These are phyloP conservation scores for Maniola hyperantus DNA, from an alignment of 2,888 invertebrate genomes.

Conservation along the genomic window DNA sequence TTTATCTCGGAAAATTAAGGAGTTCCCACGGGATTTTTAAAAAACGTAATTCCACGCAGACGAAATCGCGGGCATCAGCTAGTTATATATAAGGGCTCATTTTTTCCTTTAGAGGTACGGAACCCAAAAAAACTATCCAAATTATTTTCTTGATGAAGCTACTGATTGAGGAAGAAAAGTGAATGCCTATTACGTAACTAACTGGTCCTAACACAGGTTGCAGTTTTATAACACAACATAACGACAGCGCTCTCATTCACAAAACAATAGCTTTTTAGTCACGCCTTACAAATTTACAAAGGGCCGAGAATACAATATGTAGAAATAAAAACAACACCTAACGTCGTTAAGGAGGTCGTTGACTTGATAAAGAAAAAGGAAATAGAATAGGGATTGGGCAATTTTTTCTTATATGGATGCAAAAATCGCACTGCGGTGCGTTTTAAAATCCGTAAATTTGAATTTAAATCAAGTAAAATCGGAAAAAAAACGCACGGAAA, in stretches of 20 bases:
- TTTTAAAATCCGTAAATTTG: too few species aligned
- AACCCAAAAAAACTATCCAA: background rate
- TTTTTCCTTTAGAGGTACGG: too few species aligned
- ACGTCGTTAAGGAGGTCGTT: constrained; percentile 35
- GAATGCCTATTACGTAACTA: constrained; percentile 27
- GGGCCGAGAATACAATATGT: constrained; percentile 43
- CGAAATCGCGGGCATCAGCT: too few species aligned
- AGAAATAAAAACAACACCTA: constrained; percentile 41
- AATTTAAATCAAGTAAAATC: too few species aligned
- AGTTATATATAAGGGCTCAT: too few species aligned
- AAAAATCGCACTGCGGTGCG: too few species aligned
- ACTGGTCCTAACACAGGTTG: constrained; percentile 32
- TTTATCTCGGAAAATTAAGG: too few species aligned
- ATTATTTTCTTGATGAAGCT: background rate
- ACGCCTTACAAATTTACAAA: constrained; percentile 49
- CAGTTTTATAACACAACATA: constrained; percentile 38
- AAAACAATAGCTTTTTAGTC: constrained; percentile 51
- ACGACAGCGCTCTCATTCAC: constrained; percentile 37
- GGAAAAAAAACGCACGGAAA: too few species aligned
- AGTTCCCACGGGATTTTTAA: too few species aligned
- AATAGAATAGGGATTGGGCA: constrained; percentile 4
- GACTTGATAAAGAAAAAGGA: constrained; percentile 22
- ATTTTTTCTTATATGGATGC: background rate
- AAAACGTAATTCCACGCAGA: too few species aligned
- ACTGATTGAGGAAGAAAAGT: constrained; percentile 13